Evolutionary conservation across 2,888 invertebrate genomes (phyloP).

Genomic region (Drosophila vallismaia): DNA sequence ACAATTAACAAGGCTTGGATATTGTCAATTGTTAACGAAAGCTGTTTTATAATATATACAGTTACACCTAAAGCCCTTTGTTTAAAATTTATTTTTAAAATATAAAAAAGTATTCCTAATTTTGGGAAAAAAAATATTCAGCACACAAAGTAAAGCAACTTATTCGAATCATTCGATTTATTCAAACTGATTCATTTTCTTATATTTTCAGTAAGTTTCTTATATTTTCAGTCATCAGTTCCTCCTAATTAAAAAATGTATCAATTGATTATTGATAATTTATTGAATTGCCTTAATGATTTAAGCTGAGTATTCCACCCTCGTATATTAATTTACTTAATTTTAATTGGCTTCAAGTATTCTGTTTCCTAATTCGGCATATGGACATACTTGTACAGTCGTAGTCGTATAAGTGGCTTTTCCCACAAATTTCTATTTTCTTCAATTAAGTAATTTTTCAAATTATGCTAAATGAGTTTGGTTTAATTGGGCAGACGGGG

Average conservation of each 20-base stretch:
- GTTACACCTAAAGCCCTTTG: background rate
- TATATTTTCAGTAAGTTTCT: too few relatives aligned
- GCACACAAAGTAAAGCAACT: too few relatives aligned
- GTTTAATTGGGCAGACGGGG: constrained; percentile 59
- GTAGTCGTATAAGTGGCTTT: constrained; percentile 46
- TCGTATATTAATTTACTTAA: background rate
- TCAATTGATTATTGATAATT: background rate
- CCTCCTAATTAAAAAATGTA: background rate
- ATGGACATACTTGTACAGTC: constrained; percentile 3
- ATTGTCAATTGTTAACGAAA: constrained; percentile 23
- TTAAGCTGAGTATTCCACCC: constrained; percentile 5
- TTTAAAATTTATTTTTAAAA: background rate
- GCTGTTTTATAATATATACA: background rate
- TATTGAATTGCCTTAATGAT: background rate
- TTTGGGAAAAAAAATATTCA: too few relatives aligned
- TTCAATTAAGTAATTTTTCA: constrained; percentile 71
- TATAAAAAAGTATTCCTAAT: background rate
- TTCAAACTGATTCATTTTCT: too few relatives aligned
- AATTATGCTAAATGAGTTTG: constrained; percentile 74
- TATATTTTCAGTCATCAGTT: background rate
- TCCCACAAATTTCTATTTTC: constrained; percentile 57
- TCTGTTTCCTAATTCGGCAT: constrained; percentile 13
- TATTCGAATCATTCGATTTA: too few relatives aligned
- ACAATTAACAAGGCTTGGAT: constrained; percentile 33
- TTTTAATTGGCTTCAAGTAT: constrained; percentile 3